phyloP scores from a whole-genome alignment of 2,888 invertebrate genomes.

The Cantharis lateralis region DNA sequence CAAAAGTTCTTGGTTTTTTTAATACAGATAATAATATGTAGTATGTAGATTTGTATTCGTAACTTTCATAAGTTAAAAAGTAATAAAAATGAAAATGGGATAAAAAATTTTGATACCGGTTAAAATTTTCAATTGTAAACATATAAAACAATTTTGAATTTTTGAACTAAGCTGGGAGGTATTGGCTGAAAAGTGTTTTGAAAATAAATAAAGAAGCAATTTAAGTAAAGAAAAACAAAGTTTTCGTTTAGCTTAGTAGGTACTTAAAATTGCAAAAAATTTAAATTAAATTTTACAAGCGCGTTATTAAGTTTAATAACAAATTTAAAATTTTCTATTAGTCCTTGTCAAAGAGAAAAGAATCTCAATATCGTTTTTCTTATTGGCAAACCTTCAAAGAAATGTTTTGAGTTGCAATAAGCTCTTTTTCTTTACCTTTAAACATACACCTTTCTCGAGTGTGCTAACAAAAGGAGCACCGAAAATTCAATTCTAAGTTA shows the following conservation, averaged over 20 bases:
- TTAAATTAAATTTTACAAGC: not conserved
- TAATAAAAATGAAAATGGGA: not conserved
- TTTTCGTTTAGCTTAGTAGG: not conserved
- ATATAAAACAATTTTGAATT: not conserved
- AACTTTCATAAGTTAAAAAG: not conserved
- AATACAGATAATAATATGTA: not conserved
- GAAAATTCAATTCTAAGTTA: conserved; percentile 24
- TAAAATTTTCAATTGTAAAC: not conserved
- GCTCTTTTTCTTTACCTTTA: conserved; percentile 8
- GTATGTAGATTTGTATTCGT: not conserved
- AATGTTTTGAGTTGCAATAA: conserved; percentile 21
- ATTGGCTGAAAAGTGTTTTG: not conserved
- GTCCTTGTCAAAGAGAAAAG: not conserved
- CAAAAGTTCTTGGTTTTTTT: not conserved
- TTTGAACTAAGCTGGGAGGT: not conserved
- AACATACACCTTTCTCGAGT: conserved; percentile 6
- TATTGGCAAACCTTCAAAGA: not conserved
- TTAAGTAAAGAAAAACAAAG: not conserved
- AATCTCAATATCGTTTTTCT: conserved; percentile 1
- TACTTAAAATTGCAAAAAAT: not conserved
- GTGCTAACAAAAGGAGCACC: conserved; percentile 23
- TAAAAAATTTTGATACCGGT: not conserved
- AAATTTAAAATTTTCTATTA: not conserved
- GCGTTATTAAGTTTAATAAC: not conserved
- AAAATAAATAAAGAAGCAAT: not conserved